Percentiles rank a stretch among this genome's conserved stretches.
phyloP scores from a whole-genome alignment of 2,797 vertebrate species.

The Clarias platycephalus region DNA sequence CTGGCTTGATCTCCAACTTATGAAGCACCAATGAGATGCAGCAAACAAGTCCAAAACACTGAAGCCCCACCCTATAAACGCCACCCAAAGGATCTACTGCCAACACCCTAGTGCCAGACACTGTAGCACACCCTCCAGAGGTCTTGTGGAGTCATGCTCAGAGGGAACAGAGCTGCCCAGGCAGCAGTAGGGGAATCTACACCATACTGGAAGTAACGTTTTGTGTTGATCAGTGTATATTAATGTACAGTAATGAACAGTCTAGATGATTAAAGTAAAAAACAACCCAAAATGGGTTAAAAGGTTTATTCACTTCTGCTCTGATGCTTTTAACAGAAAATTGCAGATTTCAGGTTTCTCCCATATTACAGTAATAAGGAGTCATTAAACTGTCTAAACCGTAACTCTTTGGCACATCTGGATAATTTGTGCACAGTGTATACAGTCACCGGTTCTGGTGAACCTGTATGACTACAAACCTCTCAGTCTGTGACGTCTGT shows the following conservation, averaged over 20 bases:
- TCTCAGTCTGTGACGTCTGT: slow-evolving; percentile 41
- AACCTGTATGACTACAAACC: slow-evolving; percentile 30
- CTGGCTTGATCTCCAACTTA: no score
- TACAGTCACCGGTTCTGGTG: neutral
- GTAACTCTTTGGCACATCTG: neutral
- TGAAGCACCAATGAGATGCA: no score
- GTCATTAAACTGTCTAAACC: neutral
- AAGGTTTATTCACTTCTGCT: neutral
- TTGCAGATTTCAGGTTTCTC: neutral
- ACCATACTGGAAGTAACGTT: no score
- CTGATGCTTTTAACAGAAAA: neutral
- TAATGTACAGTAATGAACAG: neutral
- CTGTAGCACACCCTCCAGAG: no score
- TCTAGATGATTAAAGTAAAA: neutral
- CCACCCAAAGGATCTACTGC: no score
- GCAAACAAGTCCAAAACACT: no score
- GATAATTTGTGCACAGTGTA: neutral
- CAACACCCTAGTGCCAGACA: no score
- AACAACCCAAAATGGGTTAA: neutral
- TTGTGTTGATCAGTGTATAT: neutral
- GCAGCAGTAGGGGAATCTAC: no score
- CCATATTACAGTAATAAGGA: neutral
- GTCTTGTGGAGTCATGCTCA: no score
- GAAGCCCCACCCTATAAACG: no score
- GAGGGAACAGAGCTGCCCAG: no score